Conservation (phyloP, 2,113 vertebrate species). For the Amphiprion percula region DNA sequence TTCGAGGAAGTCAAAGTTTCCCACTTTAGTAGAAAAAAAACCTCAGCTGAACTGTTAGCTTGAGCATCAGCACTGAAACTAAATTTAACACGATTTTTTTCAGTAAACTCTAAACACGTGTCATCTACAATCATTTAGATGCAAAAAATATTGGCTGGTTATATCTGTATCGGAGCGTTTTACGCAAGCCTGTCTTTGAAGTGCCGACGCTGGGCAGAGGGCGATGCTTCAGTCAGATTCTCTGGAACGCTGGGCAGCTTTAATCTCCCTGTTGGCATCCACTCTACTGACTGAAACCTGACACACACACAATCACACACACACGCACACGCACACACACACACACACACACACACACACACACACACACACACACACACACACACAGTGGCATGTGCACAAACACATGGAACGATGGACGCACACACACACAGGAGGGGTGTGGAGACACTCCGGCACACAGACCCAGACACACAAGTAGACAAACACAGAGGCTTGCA, state of each 20-base stretch:
- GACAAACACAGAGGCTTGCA: not conserved
- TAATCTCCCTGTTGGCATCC: conserved; percentile 68
- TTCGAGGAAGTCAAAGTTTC: too few relatives aligned
- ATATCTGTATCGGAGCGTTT: conserved; percentile 34
- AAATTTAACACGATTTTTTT: too few relatives aligned
- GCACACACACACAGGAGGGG: conserved; percentile 5
- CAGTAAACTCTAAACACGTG: too few relatives aligned
- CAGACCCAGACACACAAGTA: conserved; percentile 19
- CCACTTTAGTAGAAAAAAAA: too few relatives aligned
- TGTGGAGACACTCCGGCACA: conserved; percentile 18
- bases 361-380: conserved; percentile 17
- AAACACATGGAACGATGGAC: conserved; percentile 33
- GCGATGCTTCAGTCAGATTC: conserved; percentile 63
- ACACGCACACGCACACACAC: conserved; percentile 24
- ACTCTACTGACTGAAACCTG: conserved; percentile 65
- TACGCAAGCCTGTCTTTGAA: conserved; percentile 58
- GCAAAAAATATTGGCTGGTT: not conserved
- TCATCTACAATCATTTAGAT: not conserved
- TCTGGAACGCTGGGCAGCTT: conserved; percentile 55
- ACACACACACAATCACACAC: conserved; percentile 59
- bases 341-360: conserved; percentile 23
- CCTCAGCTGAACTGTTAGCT: too few relatives aligned
- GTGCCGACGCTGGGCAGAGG: conserved; percentile 40
- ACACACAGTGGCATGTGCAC: conserved; percentile 21
- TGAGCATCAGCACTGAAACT: too few relatives aligned